Base-by-base conservation (phyloP, 2,888 invertebrate species). In the Osedax frankpressi region DNA sequence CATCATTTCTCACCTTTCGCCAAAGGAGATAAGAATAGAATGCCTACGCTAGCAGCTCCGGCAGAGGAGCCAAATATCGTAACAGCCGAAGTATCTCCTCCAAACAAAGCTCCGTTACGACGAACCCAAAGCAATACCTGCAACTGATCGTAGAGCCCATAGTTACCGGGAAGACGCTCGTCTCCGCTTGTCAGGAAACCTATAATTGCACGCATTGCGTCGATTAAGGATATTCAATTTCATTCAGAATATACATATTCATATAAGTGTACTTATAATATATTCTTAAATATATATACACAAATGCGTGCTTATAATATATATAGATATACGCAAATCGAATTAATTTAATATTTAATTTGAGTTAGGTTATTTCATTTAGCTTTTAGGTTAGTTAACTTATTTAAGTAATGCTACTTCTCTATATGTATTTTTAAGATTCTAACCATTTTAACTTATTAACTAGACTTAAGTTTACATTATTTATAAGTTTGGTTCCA, bases 51-150 rank as follows among this genome's bases (percentile, higher is more conserved):
- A 25, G 79, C 77, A n/a, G 76, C 78, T 1, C 79, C 79, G 11
- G 79, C 79, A 72, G 78, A 79, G 76, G 78, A 79, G 25, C 79
- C 79, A 30, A 76, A 77, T n/a, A 79, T 65, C 11, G 79, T 79
- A 11, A 79, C 76, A 1, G 68, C 63, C 44, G 67, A 62, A 1
- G 71, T 72, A 71, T 80, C 77, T 2, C 78, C 78, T 65, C 77
- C 75, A 74, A 79, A 79, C 6, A 60, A 6, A 6, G 65, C 71
- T 72, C 76, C 77, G 74, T 80, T 78, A 24, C 76, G 75, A 29
- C 71, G 75, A 19, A 79, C 73, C 79, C 79, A 79, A 11, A 70
- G 63, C 72, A 79, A 73, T 11, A 78, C 78, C 62, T 68, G 28
- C 27, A 79, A 72, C 73, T 79, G 78, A 72, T 79, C 79, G 44